Evolutionary conservation across 2,888 invertebrate genomes (phyloP).

Genomic region (Eupeodes latifasciatus): DNA sequence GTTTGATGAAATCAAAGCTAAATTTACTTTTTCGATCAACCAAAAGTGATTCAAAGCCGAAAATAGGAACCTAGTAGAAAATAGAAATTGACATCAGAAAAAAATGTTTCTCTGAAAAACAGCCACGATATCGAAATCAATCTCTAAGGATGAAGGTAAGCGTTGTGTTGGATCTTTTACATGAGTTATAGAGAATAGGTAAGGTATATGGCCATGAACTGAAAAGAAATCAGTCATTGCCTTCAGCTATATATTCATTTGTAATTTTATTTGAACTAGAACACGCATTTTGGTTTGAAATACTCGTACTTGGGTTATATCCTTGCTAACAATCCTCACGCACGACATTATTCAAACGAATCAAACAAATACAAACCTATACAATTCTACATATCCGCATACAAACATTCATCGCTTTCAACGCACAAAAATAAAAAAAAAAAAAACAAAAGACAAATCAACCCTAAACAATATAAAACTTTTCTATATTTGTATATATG

Average conservation of each 20-base stretch:
- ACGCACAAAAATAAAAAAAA: neutral
- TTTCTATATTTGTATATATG: neutral
- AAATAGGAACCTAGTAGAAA: neutral
- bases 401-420: neutral
- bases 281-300: conserved; percentile 4
- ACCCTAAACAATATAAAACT: conserved; percentile 8
- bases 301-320: neutral
- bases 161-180: no score
- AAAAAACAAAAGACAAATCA: conserved; percentile 6
- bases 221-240: conserved; percentile 30
- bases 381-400: neutral
- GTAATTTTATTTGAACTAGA: conserved; percentile 27
- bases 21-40: conserved; percentile 11
- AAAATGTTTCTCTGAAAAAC: neutral
- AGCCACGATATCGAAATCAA: neutral
- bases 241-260: conserved; percentile 17
- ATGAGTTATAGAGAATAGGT: no score
- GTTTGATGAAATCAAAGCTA: neutral
- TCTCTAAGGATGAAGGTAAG: neutral
- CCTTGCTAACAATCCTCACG: conserved; percentile 19
- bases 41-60: neutral
- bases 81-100: conserved; percentile 6
- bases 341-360: conserved; percentile 29
- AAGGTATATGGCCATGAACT: neutral
- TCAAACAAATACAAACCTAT: neutral